These are phyloP conservation scores for Enteromius paludinosus DNA, from an alignment of 2,797 vertebrate species.

Conservation along the genomic window DNA sequence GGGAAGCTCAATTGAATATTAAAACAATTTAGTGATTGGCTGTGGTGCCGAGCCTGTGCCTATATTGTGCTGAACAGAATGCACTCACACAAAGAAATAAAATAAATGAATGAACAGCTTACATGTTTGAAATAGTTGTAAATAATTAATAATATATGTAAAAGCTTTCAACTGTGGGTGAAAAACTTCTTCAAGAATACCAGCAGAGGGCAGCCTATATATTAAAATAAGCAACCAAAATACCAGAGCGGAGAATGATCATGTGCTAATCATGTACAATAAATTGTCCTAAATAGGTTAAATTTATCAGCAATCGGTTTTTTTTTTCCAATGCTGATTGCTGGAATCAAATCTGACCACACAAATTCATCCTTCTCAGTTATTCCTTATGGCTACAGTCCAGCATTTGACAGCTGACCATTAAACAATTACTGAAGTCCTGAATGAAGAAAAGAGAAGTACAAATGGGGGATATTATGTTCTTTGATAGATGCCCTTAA, in stretches of 20 bases:
- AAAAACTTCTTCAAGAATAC: not conserved
- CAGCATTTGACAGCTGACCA: conserved; percentile 10
- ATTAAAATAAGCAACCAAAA: not conserved
- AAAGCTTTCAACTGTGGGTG: not conserved
- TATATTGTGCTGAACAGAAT: no score
- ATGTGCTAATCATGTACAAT: not conserved
- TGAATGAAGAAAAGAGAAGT: not conserved
- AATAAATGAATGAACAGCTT: no score
- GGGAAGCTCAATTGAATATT: no score
- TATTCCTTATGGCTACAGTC: conserved; percentile 50
- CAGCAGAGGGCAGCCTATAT: conserved; percentile 40
- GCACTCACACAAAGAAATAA: no score
- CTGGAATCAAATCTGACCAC: conserved; percentile 21
- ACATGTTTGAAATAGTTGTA: not conserved
- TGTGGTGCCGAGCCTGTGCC: no score
- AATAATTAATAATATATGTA: not conserved
- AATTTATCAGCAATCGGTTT: not conserved
- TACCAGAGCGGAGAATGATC: not conserved
- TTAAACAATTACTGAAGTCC: not conserved
- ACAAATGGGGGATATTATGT: not conserved
- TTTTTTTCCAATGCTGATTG: not conserved
- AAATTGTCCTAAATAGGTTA: not conserved
- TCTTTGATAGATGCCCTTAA: no score
- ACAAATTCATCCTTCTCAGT: conserved; percentile 60
- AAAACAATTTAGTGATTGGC: no score